Evolutionary conservation across 2,888 invertebrate genomes (phyloP).

Genomic region (Drosophila bunnanda): DNA sequence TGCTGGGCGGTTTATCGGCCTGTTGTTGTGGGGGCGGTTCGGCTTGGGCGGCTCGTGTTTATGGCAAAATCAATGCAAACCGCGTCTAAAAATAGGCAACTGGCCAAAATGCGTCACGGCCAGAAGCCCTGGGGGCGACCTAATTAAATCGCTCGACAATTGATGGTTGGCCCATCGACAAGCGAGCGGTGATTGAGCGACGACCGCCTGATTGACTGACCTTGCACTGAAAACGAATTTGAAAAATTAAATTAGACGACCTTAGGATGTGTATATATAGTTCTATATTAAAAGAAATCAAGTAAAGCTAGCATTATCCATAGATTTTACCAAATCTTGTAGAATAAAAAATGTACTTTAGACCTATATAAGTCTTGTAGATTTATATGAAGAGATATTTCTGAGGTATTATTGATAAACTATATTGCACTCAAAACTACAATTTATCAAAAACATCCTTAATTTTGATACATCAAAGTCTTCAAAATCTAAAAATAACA

Average conservation of each 20-base stretch:
- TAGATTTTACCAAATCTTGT: background rate
- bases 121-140: conserved; percentile 30
- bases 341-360: background rate
- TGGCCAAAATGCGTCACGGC: conserved; percentile 40
- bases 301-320: background rate
- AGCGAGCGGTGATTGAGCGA: conserved; percentile 30
- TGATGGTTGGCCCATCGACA: conserved; percentile 34
- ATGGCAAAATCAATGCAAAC: conserved; percentile 42
- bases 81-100: conserved; percentile 40
- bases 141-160: conserved; percentile 40
- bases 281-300: background rate
- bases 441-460: background rate
- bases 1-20: background rate
- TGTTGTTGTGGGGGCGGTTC: conserved; percentile 2
- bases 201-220: conserved; percentile 16
- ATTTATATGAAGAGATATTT: too few relatives aligned
- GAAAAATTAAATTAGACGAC: too few relatives aligned
- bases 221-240: conserved; percentile 10
- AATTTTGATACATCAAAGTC: background rate
- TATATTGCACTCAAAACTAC: background rate
- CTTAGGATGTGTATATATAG: background rate
- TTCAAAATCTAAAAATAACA: background rate
- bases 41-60: conserved; percentile 16
- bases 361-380: too few relatives aligned
- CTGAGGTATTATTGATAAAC: background rate